Conservation (phyloP, 2,797 vertebrate species). For the Anolis apletophallus region DNA sequence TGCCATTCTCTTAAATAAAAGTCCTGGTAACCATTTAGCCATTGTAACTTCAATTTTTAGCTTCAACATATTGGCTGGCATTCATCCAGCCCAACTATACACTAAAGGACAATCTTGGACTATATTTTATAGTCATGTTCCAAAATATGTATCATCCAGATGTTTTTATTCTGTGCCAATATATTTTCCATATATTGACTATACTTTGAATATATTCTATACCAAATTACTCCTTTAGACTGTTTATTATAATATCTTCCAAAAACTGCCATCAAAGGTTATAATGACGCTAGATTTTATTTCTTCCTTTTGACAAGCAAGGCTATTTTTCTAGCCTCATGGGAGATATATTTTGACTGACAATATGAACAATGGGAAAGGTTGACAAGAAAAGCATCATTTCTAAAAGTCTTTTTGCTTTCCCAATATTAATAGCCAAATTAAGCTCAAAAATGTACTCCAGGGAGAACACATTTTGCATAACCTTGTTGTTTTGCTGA, state of each 20-base stretch:
- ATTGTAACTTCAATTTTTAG: not conserved
- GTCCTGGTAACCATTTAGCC: not conserved
- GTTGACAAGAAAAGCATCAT: constrained; percentile 54
- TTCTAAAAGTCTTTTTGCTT: constrained; percentile 53
- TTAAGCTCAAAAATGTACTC: constrained; percentile 54
- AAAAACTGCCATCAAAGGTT: constrained; percentile 6
- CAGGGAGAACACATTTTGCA: constrained; percentile 38
- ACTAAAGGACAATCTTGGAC: constrained; percentile 10
- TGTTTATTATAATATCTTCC: not conserved
- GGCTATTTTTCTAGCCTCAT: constrained; percentile 24
- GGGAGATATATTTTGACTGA: constrained; percentile 59
- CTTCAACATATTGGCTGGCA: not conserved
- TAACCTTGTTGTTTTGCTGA: constrained; percentile 56
- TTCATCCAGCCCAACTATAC: not conserved
- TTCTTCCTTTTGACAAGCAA: not conserved
- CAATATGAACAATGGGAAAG: constrained; percentile 50
- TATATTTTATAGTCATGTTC: not conserved
- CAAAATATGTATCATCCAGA: not conserved
- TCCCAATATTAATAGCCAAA: constrained; percentile 40
- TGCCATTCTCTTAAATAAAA: not conserved
- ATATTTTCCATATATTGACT: no score
- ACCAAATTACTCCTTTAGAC: constrained; percentile 10
- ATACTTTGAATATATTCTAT: no score
- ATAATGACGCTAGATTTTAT: constrained; percentile 26
- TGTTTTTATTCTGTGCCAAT: constrained; percentile 20